Evolutionary conservation across 92 coral and sea anemone genomes (phyloP).

Genomic region (Palythoa grandiflora): DNA sequence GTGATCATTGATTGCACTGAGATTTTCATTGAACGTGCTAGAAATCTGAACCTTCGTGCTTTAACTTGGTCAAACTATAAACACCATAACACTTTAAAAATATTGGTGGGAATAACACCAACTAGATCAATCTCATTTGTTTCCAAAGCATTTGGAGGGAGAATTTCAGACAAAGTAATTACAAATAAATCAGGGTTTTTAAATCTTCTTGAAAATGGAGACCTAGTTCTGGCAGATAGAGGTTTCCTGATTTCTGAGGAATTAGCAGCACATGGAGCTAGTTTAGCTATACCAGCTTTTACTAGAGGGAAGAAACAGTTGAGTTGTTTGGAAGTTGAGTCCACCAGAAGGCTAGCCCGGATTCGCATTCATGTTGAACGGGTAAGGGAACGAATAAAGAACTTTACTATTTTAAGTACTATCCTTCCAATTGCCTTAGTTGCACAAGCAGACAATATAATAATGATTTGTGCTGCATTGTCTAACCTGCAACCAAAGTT

Average conservation of each 20-base stretch:
- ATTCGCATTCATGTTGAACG: constrained; percentile 21
- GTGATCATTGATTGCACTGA: constrained; percentile 7
- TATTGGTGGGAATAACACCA: constrained; percentile 1
- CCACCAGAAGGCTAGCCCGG: constrained; percentile 19
- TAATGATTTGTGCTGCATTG: constrained; percentile 51
- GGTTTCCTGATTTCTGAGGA: constrained; percentile 4
- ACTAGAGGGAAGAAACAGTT: constrained; percentile 8
- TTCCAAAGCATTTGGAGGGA: neutral
- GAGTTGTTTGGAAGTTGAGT: constrained; percentile 2
- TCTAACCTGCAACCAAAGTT: constrained; percentile 47
- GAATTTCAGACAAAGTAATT: constrained; percentile 7
- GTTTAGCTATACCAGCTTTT: constrained; percentile 10
- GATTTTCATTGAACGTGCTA: constrained; percentile 7
- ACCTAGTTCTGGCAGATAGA: neutral
- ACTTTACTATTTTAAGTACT: constrained; percentile 44
- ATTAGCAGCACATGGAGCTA: constrained; percentile 4
- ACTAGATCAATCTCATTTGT: constrained; percentile 1
- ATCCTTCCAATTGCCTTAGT: constrained; percentile 43
- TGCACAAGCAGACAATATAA: constrained; percentile 56
- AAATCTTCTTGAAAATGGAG: constrained; percentile 9
- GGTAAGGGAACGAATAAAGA: constrained; percentile 61
- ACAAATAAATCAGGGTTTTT: constrained; percentile 13
- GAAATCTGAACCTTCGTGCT: constrained; percentile 15
- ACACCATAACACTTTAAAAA: constrained; percentile 3
- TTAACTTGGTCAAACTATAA: constrained; percentile 12